Evolutionary conservation across 2,888 invertebrate species (phyloP).

Genomic region (Leptopterna dolabrata): DNA sequence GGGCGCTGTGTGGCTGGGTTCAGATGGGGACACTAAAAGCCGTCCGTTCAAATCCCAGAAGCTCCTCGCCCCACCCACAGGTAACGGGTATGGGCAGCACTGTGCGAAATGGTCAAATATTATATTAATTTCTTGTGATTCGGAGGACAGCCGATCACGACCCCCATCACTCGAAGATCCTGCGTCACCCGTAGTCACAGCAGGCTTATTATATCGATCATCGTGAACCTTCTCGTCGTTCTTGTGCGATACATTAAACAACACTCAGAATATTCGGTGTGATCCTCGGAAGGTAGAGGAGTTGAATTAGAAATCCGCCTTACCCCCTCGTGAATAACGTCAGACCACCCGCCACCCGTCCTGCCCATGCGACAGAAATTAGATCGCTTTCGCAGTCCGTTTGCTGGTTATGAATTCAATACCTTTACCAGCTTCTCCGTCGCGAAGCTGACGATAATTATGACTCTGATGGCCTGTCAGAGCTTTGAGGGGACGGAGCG

Average conservation of each 20-base stretch:
- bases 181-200: too few relatives aligned
- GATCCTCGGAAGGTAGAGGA: background rate
- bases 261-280: background rate
- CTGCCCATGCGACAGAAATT: background rate
- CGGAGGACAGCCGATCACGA: too few relatives aligned
- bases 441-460: background rate
- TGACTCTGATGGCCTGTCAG: background rate
- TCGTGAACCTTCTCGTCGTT: too few relatives aligned
- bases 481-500: background rate
- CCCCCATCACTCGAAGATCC: too few relatives aligned
- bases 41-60: too few relatives aligned
- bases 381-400: background rate
- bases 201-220: too few relatives aligned
- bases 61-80: too few relatives aligned
- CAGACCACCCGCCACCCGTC: background rate
- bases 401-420: slow-evolving; percentile 1
- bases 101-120: too few relatives aligned
- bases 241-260: background rate
- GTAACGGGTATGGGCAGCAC: too few relatives aligned
- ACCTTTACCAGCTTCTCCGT: background rate
- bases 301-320: background rate
- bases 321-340: background rate
- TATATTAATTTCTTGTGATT: too few relatives aligned
- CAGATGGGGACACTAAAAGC: too few relatives aligned
- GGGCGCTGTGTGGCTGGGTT: too few relatives aligned